These are phyloP conservation scores for Megastigmus dorsalis DNA, from an alignment of 2,888 invertebrate genomes.

Conservation along the genomic window DNA sequence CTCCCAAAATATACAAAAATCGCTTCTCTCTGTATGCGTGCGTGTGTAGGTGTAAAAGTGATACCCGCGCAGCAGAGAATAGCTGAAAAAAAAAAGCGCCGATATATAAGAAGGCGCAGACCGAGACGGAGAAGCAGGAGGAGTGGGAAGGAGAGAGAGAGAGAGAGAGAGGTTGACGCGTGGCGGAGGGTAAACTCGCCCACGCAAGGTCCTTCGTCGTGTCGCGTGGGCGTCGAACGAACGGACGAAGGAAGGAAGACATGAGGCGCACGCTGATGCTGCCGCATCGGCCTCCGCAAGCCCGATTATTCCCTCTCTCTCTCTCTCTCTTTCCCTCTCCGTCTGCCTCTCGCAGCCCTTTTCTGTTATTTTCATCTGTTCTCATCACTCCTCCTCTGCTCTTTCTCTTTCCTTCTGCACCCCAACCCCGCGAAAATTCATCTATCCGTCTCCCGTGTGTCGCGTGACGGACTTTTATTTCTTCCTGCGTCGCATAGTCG, in stretches of 20 bases:
- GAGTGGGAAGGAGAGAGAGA: background rate
- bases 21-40: no score
- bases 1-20: no score
- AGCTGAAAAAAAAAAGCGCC: background rate
- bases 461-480: background rate
- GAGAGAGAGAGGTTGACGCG: background rate
- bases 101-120: background rate
- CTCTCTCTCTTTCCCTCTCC: background rate
- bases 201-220: constrained; percentile 42
- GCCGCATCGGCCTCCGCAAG: constrained; percentile 5
- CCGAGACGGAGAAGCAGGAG: background rate
- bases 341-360: background rate
- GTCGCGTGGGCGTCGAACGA: constrained; percentile 23
- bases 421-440: background rate
- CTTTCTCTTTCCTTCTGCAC: background rate
- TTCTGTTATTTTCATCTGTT: constrained; percentile 19
- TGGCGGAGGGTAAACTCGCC: constrained; percentile 13
- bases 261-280: no score
- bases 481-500: no score
- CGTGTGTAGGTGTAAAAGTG: background rate
- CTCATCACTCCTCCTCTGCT: background rate
- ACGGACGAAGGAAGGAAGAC: no score
- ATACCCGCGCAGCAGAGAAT: background rate
- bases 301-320: background rate
- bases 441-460: background rate